Conservation (phyloP, 2,888 invertebrate species). For the Himalopsyche tibetana region DNA sequence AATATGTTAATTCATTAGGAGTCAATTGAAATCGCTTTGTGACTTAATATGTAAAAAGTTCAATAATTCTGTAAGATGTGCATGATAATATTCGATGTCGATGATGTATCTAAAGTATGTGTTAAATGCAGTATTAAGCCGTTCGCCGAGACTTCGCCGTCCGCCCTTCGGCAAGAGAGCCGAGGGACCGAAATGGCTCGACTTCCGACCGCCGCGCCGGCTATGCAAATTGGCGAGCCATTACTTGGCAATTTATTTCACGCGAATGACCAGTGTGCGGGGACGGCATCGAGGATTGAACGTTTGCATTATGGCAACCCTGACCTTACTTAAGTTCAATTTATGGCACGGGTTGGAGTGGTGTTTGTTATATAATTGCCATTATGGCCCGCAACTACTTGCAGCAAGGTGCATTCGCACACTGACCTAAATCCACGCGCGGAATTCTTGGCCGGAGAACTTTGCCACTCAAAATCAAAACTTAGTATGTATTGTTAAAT, state of each 20-base stretch:
- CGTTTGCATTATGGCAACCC: slow-evolving; percentile 76
- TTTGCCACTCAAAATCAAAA: background rate
- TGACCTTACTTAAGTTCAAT: slow-evolving; percentile 78
- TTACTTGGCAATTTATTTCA: slow-evolving; percentile 79
- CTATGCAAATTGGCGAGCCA: slow-evolving; percentile 78
- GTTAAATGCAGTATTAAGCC: slow-evolving; percentile 7
- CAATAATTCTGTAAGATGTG: too few relatives aligned
- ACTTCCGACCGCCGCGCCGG: slow-evolving; percentile 65
- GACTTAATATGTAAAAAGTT: too few relatives aligned
- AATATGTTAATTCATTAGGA: too few relatives aligned
- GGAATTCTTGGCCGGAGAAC: slow-evolving; percentile 1
- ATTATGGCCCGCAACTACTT: slow-evolving; percentile 50
- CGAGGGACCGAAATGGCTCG: slow-evolving; percentile 38
- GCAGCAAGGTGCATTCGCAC: slow-evolving; percentile 64
- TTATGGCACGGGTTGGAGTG: slow-evolving; percentile 75
- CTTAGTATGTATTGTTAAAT: too few relatives aligned
- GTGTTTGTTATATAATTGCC: slow-evolving; percentile 72
- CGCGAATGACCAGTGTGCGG: slow-evolving; percentile 78
- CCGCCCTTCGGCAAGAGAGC: slow-evolving; percentile 28
- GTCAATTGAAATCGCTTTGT: too few relatives aligned
- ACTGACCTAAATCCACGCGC: slow-evolving; percentile 62
- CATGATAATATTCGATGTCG: too few relatives aligned
- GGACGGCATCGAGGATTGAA: slow-evolving; percentile 75
- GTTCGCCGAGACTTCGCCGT: background rate
- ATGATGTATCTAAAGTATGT: background rate